These are phyloP conservation scores for Mythimna vitellina DNA, from an alignment of 2,888 invertebrate species.

Conservation along the genomic window DNA sequence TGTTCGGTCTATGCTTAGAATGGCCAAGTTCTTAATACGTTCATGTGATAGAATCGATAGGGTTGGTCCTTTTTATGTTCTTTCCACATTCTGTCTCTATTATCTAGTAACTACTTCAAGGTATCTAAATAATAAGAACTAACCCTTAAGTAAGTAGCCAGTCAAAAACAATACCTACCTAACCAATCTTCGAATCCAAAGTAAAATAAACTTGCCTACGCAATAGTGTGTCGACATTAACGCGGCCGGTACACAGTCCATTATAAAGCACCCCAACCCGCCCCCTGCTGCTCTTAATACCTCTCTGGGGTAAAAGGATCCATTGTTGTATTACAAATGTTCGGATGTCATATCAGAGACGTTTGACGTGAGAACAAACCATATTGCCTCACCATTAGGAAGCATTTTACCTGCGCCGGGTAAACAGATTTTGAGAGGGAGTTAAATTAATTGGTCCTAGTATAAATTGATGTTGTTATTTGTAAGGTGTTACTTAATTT, in stretches of 20 bases:
- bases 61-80: background rate
- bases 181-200: background rate
- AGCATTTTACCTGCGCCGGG: constrained; percentile 54
- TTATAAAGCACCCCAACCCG: constrained; percentile 59
- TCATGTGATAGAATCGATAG: background rate
- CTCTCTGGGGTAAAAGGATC: constrained; percentile 80
- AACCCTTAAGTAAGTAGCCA: too few relatives aligned
- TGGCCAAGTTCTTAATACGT: background rate
- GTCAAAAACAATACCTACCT: background rate
- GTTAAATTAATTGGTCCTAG: constrained; percentile 29
- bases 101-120: background rate
- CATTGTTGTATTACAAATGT: constrained; percentile 89
- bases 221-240: constrained; percentile 51
- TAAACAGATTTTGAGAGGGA: constrained; percentile 55
- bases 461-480: constrained; percentile 16
- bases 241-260: constrained; percentile 51
- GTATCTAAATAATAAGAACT: background rate
- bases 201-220: constrained; percentile 27
- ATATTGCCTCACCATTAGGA: constrained; percentile 73
- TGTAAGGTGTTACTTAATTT: background rate
- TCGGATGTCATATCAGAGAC: constrained; percentile 84
- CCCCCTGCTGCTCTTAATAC: constrained; percentile 77
- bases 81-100: background rate
- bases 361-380: constrained; percentile 88
- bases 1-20: background rate